Base-by-base conservation (phyloP, 2,888 invertebrate species). In the Brenthis daphne region DNA sequence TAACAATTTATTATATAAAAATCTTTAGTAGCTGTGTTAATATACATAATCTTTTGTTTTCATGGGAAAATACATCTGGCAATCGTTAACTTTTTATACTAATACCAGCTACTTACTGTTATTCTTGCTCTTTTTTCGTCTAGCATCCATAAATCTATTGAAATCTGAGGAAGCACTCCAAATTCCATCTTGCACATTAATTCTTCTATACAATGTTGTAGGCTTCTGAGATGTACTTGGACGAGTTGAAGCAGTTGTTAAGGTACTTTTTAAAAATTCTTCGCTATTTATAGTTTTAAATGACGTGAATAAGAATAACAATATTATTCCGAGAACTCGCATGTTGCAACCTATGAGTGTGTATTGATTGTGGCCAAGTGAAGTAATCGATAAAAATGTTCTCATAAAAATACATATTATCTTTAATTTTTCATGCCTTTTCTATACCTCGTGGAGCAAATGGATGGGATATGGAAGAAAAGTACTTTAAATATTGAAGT, bases 181-280 rank as follows among this genome's bases (percentile, higher is more conserved):
- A 57, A 53, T 6, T 56, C 75, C 33, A 56, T 65, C n/a, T 24
- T 77, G 72, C 2, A 81, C 75, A 29, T 76, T 68, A 33, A 80
- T 79, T 64, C 79, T 77, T 67, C 75, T 74, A 50, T 75, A 68
- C 48, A 76, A 58, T 3, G 74, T 74, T 1, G 79, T 82, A 1
- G 85, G 84, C 56, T 79, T 82, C 6, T 81, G 78, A 13, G 77
- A 79, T 3, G 70, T 75, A 65, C 60, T 73, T 1, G 74, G 69
- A 3, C 68, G 73, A 20, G 61, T 14, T 63, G 73, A 71, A 5
- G 81, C 78, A 0, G 82, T 85, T 8, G 81, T 82, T 63, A 82
- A 69, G 20, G 77, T 73, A n/a, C 65, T 50, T 33, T 71, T 70
- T 61, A 20, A 55, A 70, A 70, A 57, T 75, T 72, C 14, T 66